Evolutionary conservation across 2,113 vertebrate species (phyloP), one percentile per base, ranked within the genome.

Genomic region (Silurus glanis): DNA sequence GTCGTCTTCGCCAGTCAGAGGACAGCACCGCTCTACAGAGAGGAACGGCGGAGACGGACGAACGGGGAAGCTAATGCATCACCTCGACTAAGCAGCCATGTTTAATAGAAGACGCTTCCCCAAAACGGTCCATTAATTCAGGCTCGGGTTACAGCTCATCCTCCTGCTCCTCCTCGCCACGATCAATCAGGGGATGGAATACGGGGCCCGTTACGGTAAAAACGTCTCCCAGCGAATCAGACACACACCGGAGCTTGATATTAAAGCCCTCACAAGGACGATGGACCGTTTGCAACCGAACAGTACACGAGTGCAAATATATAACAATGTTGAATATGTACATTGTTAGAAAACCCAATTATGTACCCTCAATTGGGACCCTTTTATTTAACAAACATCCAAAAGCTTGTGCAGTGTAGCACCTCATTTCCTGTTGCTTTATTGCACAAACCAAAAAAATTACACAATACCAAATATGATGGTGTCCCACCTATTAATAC

Each of bases 61-160:
- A 21, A 13, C 45, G 6, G 69, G 67, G 17, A 19, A 56, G 80
- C 76, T 64, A 86, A 86, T 86, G 84, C 84, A 82, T 85, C 88
- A 85, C 78, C 71, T 87, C 69, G 80, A 62, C 82, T 55, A 86
- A 89, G 87, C 87, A 85, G 85, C 69, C 89, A 80, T 58, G 83
- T 88, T 90, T 86, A 86, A 91, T 87, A 79, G 87, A 76, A 87
- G 85, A 78, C 37, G 75, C 69, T 82, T 66, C 67, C 71, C 6
- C 69, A 89, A 88, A 87, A 88, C 45, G 85, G 82, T 55, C 88
- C 87, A 89, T 90, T 90, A 89, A 89, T 88, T 76, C 80, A 62
- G 62, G 85, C 83, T 90, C 83, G 37, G 84, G 90, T 88, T 90
- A 86, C 89, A 87, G 85, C 72, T 59, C 74, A 87, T 84, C 86